phyloP scores from a whole-genome alignment of 1,140 invertebrate genomes.

The Platyscapa corneri region DNA sequence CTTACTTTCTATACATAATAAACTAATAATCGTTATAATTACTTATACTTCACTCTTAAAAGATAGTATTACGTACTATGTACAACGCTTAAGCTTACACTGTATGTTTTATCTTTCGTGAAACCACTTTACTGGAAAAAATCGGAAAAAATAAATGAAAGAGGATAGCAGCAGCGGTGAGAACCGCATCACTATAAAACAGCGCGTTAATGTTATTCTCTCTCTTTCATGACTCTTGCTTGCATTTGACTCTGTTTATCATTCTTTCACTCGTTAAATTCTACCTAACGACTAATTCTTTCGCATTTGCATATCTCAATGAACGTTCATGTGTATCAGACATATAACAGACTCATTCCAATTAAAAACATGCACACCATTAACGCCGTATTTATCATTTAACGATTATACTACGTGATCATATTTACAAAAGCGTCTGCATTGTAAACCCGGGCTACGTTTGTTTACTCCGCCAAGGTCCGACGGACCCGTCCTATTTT shows the following conservation, averaged over 20 bases:
- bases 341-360: conserved; percentile 66
- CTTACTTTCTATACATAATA: conserved; percentile 65
- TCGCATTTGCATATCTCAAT: conserved; percentile 62
- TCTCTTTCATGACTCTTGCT: conserved; percentile 38
- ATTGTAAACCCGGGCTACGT: conserved; percentile 57
- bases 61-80: conserved; percentile 73
- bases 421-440: conserved; percentile 71
- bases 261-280: conserved; percentile 45
- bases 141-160: conserved; percentile 55
- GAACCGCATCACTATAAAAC: conserved; percentile 50
- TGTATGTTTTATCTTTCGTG: conserved; percentile 58
- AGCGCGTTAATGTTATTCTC: conserved; percentile 43
- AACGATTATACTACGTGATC: conserved; percentile 66
- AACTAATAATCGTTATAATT: conserved; percentile 71
- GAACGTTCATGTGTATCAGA: conserved; percentile 51
- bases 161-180: conserved; percentile 35
- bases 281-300: conserved; percentile 52
- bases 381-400: conserved; percentile 65
- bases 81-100: conserved; percentile 70
- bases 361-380: conserved; percentile 73
- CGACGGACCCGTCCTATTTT: not conserved
- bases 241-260: conserved; percentile 46
- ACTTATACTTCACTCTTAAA: conserved; percentile 66
- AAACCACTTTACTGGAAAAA: conserved; percentile 65
- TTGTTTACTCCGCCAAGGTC: conserved; percentile 33